Base-by-base conservation (phyloP, 2,797 vertebrate species). In the Poecile montanus region DNA sequence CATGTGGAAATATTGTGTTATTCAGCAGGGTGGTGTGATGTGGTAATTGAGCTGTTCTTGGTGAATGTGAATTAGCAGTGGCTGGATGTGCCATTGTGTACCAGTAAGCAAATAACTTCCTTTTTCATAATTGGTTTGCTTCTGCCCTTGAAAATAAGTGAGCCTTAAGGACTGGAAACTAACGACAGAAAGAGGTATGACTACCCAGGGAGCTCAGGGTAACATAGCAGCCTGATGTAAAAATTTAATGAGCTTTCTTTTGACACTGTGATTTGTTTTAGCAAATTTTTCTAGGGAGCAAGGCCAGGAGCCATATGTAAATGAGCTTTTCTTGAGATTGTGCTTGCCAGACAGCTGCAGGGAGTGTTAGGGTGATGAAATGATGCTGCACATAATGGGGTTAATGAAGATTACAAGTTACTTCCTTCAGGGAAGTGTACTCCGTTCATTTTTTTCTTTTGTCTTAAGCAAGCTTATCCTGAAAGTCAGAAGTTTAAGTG, bases 191-290 rank as follows among this genome's bases (percentile, higher is more conserved):
- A 92, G 96, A 96, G 89, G 51, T 62, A 93, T 70, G 77, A 77
- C 75, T 51, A 81, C 68, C 87, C 44, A 73, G 75, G 86, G 94
- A 97, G 75, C 81, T 88, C 78, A 97, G 95, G 94, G 82, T 91
- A 92, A 30, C 88, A 83, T 17, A 82, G 88, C 94, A 96, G 96
- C 96, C 91, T 87, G 79, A 96, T 85, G 88, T 95, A 95, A 97
- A 95, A 96, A 93, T 95, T 97, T 97, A 98, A 97, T 96, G 96
- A 98, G 96, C 96, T 97, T 95, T 89, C 85, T 92, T 96, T 94
- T 97, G 98, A 97, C 96, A 96, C 72, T 61, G 50, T 89, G 91
- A 96, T 98, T 98, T 97, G 95, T 98, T 96, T 97, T 94, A 74
- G 79, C 85, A 89, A 91, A 85, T 96, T 97, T 97, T 97, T 94